These are phyloP conservation scores for Tiliacea citrago DNA, from an alignment of 2,888 invertebrate species.

Conservation along the genomic window DNA sequence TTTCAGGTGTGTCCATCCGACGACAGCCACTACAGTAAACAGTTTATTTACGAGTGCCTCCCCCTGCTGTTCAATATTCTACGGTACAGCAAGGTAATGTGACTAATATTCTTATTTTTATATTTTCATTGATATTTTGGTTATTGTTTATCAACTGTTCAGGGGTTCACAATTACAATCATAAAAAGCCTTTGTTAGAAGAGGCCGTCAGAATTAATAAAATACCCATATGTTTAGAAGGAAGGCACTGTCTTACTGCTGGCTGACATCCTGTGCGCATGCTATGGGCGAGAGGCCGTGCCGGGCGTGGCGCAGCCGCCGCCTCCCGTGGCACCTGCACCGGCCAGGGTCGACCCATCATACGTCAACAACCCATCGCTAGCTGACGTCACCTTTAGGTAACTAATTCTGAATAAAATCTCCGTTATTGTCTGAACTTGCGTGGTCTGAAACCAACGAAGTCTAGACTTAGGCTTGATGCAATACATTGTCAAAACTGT, in stretches of 20 bases:
- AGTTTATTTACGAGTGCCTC: slow-evolving; percentile 97
- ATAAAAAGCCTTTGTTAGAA: not conserved
- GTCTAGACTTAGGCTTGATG: not conserved
- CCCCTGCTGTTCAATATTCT: slow-evolving; percentile 97
- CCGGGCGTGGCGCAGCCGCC: slow-evolving; percentile 90
- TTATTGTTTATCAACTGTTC: not conserved
- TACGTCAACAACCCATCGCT: slow-evolving; percentile 98
- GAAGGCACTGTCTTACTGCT: slow-evolving; percentile 96
- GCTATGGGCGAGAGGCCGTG: slow-evolving; percentile 96
- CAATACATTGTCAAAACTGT: not conserved
- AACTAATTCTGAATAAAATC: slow-evolving; percentile 8
- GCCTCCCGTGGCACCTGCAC: slow-evolving; percentile 91
- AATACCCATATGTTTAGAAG: slow-evolving; percentile 90
- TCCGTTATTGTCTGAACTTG: no score
- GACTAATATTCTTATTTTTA: not conserved
- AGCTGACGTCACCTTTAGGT: slow-evolving; percentile 97
- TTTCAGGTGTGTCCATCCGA: slow-evolving; percentile 95
- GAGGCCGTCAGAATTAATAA: slow-evolving; percentile 30
- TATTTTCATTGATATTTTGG: no score
- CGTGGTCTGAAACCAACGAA: no score
- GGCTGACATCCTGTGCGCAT: slow-evolving; percentile 97
- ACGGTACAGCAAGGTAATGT: slow-evolving; percentile 95
- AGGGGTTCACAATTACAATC: not conserved
- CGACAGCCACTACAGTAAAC: slow-evolving; percentile 93
- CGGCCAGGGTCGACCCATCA: slow-evolving; percentile 96